Conservation (phyloP, 2,113 vertebrate species). For the Condylura cristata region DNA sequence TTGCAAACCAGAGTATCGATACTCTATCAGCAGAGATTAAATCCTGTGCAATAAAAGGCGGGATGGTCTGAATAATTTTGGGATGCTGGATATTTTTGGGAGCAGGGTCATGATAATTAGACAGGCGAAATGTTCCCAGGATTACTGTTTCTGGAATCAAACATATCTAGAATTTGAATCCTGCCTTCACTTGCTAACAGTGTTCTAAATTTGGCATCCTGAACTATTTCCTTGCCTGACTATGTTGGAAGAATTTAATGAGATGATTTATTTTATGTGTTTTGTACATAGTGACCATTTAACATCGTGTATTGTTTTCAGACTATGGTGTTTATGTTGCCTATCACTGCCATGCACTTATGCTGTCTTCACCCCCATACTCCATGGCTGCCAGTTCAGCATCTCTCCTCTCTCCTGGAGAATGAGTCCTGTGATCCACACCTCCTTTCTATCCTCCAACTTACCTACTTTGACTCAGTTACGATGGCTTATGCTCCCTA, state of each 20-base stretch:
- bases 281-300: not conserved
- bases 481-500: not conserved
- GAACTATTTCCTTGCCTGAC: not conserved
- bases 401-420: not conserved
- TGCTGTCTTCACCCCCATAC: not conserved
- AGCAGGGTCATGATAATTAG: not conserved
- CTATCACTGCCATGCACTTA: not conserved
- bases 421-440: not conserved
- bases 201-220: not conserved
- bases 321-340: not conserved
- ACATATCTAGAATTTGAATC: not conserved
- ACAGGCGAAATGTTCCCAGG: not conserved
- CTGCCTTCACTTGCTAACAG: not conserved
- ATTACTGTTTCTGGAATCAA: not conserved
- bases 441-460: not conserved
- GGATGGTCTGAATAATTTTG: not conserved
- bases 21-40: not conserved
- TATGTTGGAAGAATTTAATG: not conserved
- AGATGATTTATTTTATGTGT: not conserved
- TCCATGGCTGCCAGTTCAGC: not conserved
- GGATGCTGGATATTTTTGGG: not conserved
- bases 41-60: not conserved
- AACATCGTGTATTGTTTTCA: not conserved
- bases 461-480: not conserved
- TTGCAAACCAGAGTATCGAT: conserved; percentile 19